Percentiles rank a stretch among this genome's conserved stretches.
phyloP scores from a whole-genome alignment of 2,113 vertebrate species.

The Syngnathus floridae region DNA sequence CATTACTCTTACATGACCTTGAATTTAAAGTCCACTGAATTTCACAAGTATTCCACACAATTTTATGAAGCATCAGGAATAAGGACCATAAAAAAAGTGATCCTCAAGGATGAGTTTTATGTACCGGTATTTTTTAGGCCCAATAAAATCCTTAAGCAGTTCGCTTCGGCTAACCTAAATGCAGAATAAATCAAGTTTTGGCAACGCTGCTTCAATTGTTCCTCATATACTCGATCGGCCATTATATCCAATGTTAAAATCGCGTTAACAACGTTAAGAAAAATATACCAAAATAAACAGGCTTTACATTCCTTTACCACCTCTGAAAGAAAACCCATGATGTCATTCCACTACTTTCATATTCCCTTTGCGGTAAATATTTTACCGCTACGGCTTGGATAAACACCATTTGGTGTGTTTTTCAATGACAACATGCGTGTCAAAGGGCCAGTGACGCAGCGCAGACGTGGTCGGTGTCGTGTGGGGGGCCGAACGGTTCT shows the following conservation, averaged over 20 bases:
- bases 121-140: not conserved
- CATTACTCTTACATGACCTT: not conserved
- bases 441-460: conserved; percentile 7
- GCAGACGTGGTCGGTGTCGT: not conserved
- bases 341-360: not conserved
- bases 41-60: not conserved
- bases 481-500: conserved; percentile 9
- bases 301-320: not conserved
- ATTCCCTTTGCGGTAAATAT: conserved; percentile 3
- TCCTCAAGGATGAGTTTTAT: not conserved
- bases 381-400: not conserved
- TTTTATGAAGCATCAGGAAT: conserved; percentile 7
- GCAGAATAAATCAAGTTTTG: conserved; percentile 15
- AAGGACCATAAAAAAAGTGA: not conserved
- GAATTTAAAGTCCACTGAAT: not conserved
- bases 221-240: conserved; percentile 14
- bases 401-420: conserved; percentile 2
- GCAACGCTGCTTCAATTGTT: conserved; percentile 6
- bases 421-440: not conserved
- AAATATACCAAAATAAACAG: not conserved
- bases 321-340: not conserved
- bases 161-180: not conserved
- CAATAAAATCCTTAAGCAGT: conserved; percentile 10
- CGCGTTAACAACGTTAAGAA: conserved; percentile 6
- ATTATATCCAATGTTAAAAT: no score